Evolutionary conservation across 2,888 invertebrate genomes (phyloP), one percentile per base, ranked within the genome.

Genomic region (Odiellus spinosus): DNA sequence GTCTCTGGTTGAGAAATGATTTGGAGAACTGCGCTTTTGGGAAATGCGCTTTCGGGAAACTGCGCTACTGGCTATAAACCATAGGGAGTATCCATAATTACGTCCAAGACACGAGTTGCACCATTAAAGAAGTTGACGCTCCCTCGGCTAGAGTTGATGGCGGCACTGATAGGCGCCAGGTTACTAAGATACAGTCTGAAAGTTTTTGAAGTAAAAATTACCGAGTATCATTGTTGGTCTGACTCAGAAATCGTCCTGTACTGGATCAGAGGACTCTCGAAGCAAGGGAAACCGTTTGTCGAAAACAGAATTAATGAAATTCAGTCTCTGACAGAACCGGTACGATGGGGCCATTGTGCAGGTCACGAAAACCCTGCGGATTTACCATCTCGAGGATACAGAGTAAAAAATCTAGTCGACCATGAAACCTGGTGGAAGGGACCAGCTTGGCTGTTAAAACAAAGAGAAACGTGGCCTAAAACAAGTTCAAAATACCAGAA

Each of bases 351-450:
- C 15, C 53, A 61, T 42, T 57, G 59, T 14, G 20, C 40, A 3
- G 49, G 58, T 0, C 38, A 51, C n/a, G 49, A 54, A 1, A 62
- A 61, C 47, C 60, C 61, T 2, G 61, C 60, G 3, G 61, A 61
- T 48, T 46, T 53, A 6, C 51, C 55, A 3, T 57, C 57, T 11
- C 33, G 59, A 40, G 60, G 59, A 12, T 3, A 54, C 14, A 11
- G 45, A 6, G 42, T 50, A 2, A 14, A 38, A 1, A 45, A 53
- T 11, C 42, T 56, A 5, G 12, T 40, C 5, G 18, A 40, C 1
- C 26, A 46, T 11, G 6, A 33, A 2, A 14, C 52, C 1, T 61
- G 59, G 59, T 57, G 54, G 55, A 38, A 50, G 5, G 61, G 59
- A 3, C 59, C 59, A 2, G 1, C 21, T 14, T 59, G 57, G 52